These are phyloP conservation scores for Ceratina australensis DNA, from an alignment of 1,140 invertebrate species.

Conservation along the genomic window DNA sequence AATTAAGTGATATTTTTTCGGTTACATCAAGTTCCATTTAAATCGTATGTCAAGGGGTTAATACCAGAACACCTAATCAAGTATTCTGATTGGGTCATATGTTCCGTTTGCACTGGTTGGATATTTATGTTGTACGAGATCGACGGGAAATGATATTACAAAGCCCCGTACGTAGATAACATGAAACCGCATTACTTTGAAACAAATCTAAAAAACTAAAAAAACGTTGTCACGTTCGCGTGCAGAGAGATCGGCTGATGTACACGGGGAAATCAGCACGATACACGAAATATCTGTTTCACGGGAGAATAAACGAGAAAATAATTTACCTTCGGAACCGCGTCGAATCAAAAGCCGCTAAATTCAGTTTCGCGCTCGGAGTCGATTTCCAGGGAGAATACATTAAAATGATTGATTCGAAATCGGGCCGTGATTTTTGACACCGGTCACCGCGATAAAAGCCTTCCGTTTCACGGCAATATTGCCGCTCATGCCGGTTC, in stretches of 20 bases:
- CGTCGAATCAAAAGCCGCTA: constrained; percentile 41
- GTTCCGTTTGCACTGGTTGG: too few species aligned
- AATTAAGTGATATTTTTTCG: too few species aligned
- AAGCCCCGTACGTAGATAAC: too few species aligned
- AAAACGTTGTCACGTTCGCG: background rate
- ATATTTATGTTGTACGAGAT: too few species aligned
- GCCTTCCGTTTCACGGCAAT: constrained; percentile 27
- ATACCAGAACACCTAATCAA: too few species aligned
- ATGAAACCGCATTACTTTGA: too few species aligned
- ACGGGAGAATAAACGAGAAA: constrained; percentile 41
- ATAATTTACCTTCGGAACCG: constrained; percentile 31
- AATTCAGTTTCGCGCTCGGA: constrained; percentile 38
- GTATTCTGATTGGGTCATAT: too few species aligned
- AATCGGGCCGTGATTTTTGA: constrained; percentile 46
- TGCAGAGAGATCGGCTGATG: background rate
- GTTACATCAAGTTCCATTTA: too few species aligned
- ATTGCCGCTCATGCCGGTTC: background rate
- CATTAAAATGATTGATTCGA: constrained; percentile 53
- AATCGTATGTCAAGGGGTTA: too few species aligned
- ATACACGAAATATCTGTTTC: constrained; percentile 46
- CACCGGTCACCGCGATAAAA: constrained; percentile 33
- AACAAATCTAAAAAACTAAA: background rate
- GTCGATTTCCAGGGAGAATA: constrained; percentile 43
- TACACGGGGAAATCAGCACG: constrained; percentile 11
- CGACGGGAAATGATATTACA: too few species aligned